Evolutionary conservation across 2,888 invertebrate species (phyloP).

Genomic region (Mellilla xanthometata): DNA sequence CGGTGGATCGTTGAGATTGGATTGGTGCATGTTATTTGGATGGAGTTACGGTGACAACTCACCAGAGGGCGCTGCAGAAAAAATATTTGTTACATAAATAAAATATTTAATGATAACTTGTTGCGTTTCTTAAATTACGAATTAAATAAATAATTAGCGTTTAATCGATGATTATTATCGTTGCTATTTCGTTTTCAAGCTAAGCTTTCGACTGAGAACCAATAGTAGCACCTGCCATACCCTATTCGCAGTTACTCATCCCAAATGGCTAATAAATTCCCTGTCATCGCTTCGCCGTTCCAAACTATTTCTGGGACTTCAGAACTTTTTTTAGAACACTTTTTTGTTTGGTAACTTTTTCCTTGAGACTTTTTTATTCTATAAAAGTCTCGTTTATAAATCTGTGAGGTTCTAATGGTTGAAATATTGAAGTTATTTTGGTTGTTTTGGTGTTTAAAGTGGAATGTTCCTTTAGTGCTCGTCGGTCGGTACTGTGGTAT

Average conservation of each 20-base stretch:
- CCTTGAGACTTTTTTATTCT: slow-evolving; percentile 23
- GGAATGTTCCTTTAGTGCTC: slow-evolving; percentile 5
- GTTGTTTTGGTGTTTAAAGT: slow-evolving; percentile 13
- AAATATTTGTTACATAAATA: too few relatives aligned
- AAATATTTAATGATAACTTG: too few relatives aligned
- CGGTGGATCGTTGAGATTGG: too few relatives aligned
- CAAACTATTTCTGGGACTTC: slow-evolving; percentile 61
- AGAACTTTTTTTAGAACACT: slow-evolving; percentile 37
- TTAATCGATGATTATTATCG: too few relatives aligned
- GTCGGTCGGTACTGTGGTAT: not conserved
- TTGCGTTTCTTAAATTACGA: too few relatives aligned
- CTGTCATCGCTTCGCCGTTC: slow-evolving; percentile 66
- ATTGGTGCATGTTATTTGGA: too few relatives aligned
- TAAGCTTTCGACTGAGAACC: too few relatives aligned
- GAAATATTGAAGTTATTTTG: slow-evolving; percentile 22
- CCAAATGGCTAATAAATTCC: slow-evolving; percentile 77
- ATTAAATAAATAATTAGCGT: too few relatives aligned
- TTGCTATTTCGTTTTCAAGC: too few relatives aligned
- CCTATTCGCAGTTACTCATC: slow-evolving; percentile 71
- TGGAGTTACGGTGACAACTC: too few relatives aligned
- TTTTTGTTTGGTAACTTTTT: slow-evolving; percentile 21
- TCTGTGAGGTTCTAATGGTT: slow-evolving; percentile 28
- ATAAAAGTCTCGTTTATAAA: slow-evolving; percentile 37
- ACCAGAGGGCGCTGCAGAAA: too few relatives aligned
- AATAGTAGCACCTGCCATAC: slow-evolving; percentile 26